phyloP scores from a whole-genome alignment of 1,140 invertebrate genomes.

The Venturia canescens region DNA sequence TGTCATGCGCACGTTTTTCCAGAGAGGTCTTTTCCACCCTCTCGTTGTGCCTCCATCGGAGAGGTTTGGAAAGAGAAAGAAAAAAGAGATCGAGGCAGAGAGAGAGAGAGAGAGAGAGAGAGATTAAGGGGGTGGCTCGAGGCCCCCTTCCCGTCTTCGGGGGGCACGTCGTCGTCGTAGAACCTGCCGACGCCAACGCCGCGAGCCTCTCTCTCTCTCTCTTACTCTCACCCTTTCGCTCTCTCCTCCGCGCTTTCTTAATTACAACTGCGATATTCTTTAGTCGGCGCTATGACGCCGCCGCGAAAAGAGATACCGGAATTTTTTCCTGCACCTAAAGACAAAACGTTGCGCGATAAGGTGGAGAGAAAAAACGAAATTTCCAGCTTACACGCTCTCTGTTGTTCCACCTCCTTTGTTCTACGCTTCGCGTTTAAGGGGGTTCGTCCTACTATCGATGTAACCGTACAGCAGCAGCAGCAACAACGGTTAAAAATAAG shows the following conservation, averaged over 20 bases:
- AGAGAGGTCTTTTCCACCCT: conserved; percentile 72
- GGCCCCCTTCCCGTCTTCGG: conserved; percentile 47
- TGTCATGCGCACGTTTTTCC: conserved; percentile 77
- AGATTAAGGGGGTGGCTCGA: conserved; percentile 9
- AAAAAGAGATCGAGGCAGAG: not conserved
- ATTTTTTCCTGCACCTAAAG: conserved; percentile 58
- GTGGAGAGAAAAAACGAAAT: conserved; percentile 1
- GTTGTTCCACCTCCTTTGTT: not conserved
- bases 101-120: not conserved
- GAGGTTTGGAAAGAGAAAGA: not conserved
- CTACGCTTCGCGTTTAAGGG: not conserved
- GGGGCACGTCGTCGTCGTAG: conserved; percentile 40
- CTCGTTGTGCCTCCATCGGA: conserved; percentile 55
- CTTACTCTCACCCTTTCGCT: conserved; percentile 66
- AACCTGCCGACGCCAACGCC: conserved; percentile 49
- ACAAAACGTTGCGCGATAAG: conserved; percentile 23
- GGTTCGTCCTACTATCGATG: not conserved
- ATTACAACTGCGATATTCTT: conserved; percentile 77
- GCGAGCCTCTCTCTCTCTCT: conserved; percentile 42
- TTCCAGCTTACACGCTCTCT: not conserved
- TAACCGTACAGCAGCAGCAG: not conserved
- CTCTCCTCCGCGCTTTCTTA: conserved; percentile 71
- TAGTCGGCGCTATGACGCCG: conserved; percentile 76
- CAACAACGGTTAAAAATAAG: not conserved
- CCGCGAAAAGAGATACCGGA: conserved; percentile 73